Evolutionary conservation across 1,140 invertebrate species (phyloP), one percentile per base, ranked within the genome.

Genomic region (Pristionchus pacificus): DNA sequence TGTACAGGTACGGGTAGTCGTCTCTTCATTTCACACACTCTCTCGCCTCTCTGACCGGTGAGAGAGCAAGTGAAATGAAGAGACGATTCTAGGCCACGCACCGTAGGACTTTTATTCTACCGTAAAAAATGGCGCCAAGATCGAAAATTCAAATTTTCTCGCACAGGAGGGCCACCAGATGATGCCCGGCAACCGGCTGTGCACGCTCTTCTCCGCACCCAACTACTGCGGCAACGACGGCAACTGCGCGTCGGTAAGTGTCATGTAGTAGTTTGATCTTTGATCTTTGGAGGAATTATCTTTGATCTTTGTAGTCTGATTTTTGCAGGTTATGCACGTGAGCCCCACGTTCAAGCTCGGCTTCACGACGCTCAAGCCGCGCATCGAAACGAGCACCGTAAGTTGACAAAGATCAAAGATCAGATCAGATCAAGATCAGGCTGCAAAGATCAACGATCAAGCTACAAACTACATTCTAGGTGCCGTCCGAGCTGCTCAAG

Each of bases 111-210:
- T n/a, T n/a, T n/a, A n/a, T n/a, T n/a, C n/a, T n/a, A n/a, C n/a
- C n/a, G n/a, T n/a, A n/a, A n/a, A n/a, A n/a, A n/a, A n/a, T n/a
- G n/a, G n/a, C n/a, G n/a, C n/a, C n/a, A n/a, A n/a, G n/a, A n/a
- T n/a, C n/a, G n/a, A n/a, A n/a, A n/a, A n/a, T n/a, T n/a, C n/a
- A n/a, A n/a, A n/a, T n/a, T n/a, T n/a, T n/a, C n/a, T 88, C 68
- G 87, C 88, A 3, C 86, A 87, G 78, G 87, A 88, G 82, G 87
- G 87, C 10, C 87, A 88, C 78, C 86, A 88, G 75, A 88, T 88
- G 76, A 87, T 87, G 82, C 65, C 69, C 49, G 49, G 32, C 24
- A 55, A 65, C 14, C 38, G 65, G 14, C 57, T 77, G 10, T 65
- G 77, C 24, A 78, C 77, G 19, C 33, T 78, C 2, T 78, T 78